A percentile compares a stretch with the other conserved stretches of the same genome.
Evolutionary conservation across 2,113 vertebrate species (phyloP).

Genomic region (Chelonoidis abingdonii): DNA sequence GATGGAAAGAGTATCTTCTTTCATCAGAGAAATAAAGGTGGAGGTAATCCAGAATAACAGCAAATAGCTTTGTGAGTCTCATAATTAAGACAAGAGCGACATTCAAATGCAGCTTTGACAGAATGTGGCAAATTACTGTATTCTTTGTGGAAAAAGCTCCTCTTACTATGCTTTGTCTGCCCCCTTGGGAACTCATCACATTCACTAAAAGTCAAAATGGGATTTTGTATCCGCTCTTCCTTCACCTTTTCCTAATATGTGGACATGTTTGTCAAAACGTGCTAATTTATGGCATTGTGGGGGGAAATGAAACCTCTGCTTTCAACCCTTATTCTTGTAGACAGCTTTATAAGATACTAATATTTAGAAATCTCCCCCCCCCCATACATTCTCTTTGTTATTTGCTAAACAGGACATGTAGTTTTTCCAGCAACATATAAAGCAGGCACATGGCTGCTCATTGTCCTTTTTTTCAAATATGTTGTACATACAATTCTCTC

Average conservation of each 20-base stretch:
- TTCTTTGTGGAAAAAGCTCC: constrained; percentile 89
- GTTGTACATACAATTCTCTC: constrained; percentile 76
- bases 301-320: constrained; percentile 49
- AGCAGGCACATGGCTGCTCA: constrained; percentile 79
- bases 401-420: constrained; percentile 69
- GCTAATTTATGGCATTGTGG: constrained; percentile 66
- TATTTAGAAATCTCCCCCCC: neutral
- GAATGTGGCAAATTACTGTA: constrained; percentile 89
- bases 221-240: constrained; percentile 90
- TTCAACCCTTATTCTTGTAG: constrained; percentile 27
- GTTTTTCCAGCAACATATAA: constrained; percentile 52
- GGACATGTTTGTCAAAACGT: constrained; percentile 75
- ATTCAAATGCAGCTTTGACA: constrained; percentile 84
- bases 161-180: constrained; percentile 85
- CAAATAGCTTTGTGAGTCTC: constrained; percentile 86
- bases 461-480: constrained; percentile 65
- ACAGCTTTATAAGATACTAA: constrained; percentile 13
- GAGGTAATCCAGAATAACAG: constrained; percentile 66
- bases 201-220: constrained; percentile 96
- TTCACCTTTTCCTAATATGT: constrained; percentile 75
- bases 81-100: constrained; percentile 91
- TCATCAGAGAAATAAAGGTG: constrained; percentile 29
- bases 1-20: constrained; percentile 12
- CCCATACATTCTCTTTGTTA: constrained; percentile 32
- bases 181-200: constrained; percentile 93